Conservation (phyloP, 2,797 vertebrate species). For the Anomalospiza imberbis region DNA sequence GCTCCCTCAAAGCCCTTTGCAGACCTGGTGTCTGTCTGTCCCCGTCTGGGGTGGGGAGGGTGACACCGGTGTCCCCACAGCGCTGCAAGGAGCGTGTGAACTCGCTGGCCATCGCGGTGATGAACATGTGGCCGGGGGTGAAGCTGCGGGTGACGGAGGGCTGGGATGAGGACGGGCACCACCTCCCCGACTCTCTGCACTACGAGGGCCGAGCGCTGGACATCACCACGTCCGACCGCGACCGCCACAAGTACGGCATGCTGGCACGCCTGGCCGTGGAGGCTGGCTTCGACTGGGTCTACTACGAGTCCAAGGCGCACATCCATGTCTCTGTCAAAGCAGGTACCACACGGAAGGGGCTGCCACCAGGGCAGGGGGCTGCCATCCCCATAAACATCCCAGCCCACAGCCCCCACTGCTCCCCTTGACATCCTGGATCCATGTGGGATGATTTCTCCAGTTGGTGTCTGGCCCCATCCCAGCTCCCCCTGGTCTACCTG, state of each 20-base stretch:
- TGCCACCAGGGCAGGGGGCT: background rate
- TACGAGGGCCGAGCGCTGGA: constrained; percentile 96
- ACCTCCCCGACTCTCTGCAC: constrained; percentile 90
- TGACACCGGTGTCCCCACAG: constrained; percentile 44
- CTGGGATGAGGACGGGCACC: constrained; percentile 98
- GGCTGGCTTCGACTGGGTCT: constrained; percentile 98
- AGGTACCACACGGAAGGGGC: constrained; percentile 71
- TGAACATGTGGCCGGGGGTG: constrained; percentile 97
- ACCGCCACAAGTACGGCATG: constrained; percentile 92
- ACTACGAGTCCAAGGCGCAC: constrained; percentile 96
- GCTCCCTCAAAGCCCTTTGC: background rate
- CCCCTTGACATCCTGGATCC: background rate
- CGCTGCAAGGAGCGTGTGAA: constrained; percentile 96
- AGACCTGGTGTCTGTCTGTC: accelerated
- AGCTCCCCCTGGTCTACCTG: accelerated
- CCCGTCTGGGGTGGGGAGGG: background rate
- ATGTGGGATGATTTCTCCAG: accelerated
- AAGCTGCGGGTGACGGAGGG: constrained; percentile 94
- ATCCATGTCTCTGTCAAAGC: constrained; percentile 97
- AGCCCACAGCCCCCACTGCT: background rate
- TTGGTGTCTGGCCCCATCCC: background rate
- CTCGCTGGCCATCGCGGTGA: constrained; percentile 92
- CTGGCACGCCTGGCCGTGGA: constrained; percentile 95
- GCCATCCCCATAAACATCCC: background rate
- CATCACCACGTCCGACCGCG: constrained; percentile 94